These are phyloP conservation scores for Typhlomys cinereus DNA, from an alignment of 2,113 vertebrate genomes.

Conservation along the genomic window DNA sequence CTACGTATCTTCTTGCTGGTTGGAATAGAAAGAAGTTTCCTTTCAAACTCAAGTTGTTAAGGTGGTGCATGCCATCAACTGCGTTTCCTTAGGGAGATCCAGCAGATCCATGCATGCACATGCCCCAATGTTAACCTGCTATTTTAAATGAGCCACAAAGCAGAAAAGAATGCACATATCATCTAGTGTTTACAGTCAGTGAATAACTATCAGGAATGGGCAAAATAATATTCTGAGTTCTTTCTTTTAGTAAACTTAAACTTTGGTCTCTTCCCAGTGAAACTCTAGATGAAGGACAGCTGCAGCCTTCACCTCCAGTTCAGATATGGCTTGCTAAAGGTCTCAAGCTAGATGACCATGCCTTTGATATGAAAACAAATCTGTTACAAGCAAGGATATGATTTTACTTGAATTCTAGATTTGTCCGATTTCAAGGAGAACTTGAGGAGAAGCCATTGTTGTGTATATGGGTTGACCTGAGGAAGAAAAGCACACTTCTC, in stretches of 20 bases:
- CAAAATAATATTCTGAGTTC: conserved; percentile 1
- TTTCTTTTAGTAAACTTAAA: conserved; percentile 52
- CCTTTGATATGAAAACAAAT: conserved; percentile 3
- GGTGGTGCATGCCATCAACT: background rate
- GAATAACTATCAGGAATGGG: background rate
- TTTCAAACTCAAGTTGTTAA: conserved; percentile 26
- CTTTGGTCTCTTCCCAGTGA: conserved; percentile 21
- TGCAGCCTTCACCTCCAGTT: background rate
- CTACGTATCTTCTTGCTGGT: background rate
- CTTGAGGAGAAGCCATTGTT: background rate
- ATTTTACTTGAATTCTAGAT: background rate
- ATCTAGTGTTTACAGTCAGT: conserved; percentile 29
- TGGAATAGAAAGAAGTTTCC: background rate
- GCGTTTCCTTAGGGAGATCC: background rate
- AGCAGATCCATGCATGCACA: background rate
- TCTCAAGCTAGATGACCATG: conserved; percentile 6
- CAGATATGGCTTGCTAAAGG: background rate
- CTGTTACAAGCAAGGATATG: background rate
- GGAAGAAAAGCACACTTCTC: background rate
- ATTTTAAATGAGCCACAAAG: conserved; percentile 25
- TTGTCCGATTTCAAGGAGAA: background rate
- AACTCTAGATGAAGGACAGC: background rate
- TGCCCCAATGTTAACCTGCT: background rate
- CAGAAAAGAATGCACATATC: conserved; percentile 54
- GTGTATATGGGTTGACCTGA: background rate